Conservation (phyloP, 2,888 invertebrate genomes). For the Amblyteles armatorius region DNA sequence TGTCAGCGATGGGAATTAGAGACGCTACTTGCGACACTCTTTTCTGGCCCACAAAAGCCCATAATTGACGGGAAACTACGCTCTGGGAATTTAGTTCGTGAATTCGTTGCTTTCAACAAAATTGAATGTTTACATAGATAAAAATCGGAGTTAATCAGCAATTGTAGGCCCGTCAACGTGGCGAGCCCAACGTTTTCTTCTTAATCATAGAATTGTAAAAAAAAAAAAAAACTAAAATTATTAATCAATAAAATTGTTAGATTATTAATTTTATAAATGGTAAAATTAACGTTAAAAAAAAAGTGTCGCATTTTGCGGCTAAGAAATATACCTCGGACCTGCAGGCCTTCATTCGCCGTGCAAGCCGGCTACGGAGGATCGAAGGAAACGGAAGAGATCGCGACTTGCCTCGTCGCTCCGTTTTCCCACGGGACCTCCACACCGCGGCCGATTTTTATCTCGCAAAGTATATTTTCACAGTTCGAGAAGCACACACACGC, state of each 20-base stretch:
- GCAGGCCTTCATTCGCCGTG: too few species aligned
- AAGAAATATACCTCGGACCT: neutral
- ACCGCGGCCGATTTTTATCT: slow-evolving; percentile 59
- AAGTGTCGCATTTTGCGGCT: neutral
- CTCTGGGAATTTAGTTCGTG: neutral
- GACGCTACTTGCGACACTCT: neutral
- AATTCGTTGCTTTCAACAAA: neutral
- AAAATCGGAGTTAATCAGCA: too few species aligned
- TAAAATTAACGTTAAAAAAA: too few species aligned
- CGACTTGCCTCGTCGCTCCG: slow-evolving; percentile 8
- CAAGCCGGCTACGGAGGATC: neutral
- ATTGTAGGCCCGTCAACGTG: too few species aligned
- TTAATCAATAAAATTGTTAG: neutral
- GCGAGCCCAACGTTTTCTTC: too few species aligned
- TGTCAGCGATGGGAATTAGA: neutral
- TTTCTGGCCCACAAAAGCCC: neutral
- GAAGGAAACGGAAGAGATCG: slow-evolving; percentile 24
- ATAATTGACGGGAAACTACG: neutral
- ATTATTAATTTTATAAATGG: neutral
- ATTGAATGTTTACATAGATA: too few species aligned
- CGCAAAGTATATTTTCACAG: slow-evolving; percentile 62
- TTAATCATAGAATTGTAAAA: neutral
- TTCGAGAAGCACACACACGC: slow-evolving; percentile 15
- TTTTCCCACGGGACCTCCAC: slow-evolving; percentile 69
- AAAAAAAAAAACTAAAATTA: neutral